Conservation (phyloP, 2,797 vertebrate genomes). For the Phalloptychus januarius region DNA sequence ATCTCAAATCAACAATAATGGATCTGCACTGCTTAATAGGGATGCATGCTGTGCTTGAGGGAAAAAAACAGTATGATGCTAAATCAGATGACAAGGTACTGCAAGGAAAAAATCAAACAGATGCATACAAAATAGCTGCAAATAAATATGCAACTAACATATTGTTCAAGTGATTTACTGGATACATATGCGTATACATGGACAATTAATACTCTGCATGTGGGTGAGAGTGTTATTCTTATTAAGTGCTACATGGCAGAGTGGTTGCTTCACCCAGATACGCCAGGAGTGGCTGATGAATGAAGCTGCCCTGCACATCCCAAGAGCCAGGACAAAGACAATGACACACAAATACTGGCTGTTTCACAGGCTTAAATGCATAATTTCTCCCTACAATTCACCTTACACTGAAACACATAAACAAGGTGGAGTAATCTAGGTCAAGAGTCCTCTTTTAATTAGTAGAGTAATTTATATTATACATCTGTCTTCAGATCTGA, state of each 20-base stretch:
- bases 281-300: constrained; percentile 59
- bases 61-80: neutral
- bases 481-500: neutral
- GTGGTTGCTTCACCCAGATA: constrained; percentile 58
- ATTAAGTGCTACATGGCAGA: constrained; percentile 34
- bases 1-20: constrained; percentile 59
- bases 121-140: neutral
- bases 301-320: constrained; percentile 42
- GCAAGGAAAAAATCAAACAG: constrained; percentile 8
- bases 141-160: constrained; percentile 23
- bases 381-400: constrained; percentile 3
- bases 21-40: constrained; percentile 30
- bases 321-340: constrained; percentile 32
- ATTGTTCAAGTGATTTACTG: constrained; percentile 12
- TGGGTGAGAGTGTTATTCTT: constrained; percentile 8
- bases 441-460: neutral
- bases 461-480: neutral
- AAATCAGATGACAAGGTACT: constrained; percentile 9
- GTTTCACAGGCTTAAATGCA: constrained; percentile 35
- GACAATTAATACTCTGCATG: constrained; percentile 15
- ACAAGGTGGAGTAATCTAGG: neutral
- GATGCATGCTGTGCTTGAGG: constrained; percentile 1
- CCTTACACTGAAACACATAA: neutral
- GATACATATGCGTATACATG: constrained; percentile 21
- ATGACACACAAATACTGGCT: constrained; percentile 19